Percentiles rank a stretch among this genome's conserved stretches.
phyloP scores from a whole-genome alignment of 2,113 vertebrate species.

The Macaca nemestrina region DNA sequence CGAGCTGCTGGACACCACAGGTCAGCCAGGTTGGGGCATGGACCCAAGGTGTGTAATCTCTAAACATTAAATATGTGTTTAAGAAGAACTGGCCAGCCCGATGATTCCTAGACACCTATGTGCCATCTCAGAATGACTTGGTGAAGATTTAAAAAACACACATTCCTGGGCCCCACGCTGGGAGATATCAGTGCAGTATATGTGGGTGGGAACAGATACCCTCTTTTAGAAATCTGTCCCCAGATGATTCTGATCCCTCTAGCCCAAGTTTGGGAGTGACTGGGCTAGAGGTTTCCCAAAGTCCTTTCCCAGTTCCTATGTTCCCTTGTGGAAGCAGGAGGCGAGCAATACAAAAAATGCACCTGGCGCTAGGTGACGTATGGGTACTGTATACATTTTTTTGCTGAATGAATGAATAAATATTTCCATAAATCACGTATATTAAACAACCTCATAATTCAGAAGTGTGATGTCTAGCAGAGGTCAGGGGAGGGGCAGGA shows the following conservation, averaged over 20 bases:
- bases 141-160: neutral
- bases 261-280: neutral
- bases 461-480: neutral
- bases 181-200: neutral
- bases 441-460: neutral
- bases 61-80: neutral
- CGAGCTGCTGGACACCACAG: accelerated
- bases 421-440: neutral
- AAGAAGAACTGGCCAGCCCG: neutral
- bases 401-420: neutral
- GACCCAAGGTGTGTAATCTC: neutral
- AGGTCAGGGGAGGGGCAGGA: neutral
- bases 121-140: neutral
- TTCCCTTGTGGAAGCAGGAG: neutral
- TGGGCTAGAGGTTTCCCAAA: neutral
- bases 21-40: neutral
- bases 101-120: neutral
- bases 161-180: neutral
- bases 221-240: neutral
- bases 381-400: neutral
- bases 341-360: neutral
- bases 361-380: neutral
- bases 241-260: neutral
- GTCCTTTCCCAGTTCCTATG: neutral
- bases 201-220: neutral